Percentiles rank a stretch among this genome's conserved stretches.
phyloP scores from a whole-genome alignment of 1,140 invertebrate species.

The Euwallacea similis region DNA sequence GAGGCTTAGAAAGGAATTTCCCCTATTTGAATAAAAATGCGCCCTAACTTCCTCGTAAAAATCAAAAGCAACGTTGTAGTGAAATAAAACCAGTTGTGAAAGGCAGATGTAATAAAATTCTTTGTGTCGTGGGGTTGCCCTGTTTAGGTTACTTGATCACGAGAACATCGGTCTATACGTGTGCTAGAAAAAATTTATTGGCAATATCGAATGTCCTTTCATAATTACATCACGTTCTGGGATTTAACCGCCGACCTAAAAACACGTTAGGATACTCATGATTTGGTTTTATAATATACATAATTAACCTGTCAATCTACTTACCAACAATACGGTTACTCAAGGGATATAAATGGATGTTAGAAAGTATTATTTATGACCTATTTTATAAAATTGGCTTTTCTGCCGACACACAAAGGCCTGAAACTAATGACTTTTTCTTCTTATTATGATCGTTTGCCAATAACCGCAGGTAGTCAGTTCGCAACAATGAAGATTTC shows the following conservation, averaged over 20 bases:
- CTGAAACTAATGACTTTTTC: slow-evolving; percentile 9
- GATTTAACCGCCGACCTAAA: background rate
- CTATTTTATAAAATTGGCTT: slow-evolving; percentile 10
- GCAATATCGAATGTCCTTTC: too few species aligned
- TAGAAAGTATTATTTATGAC: slow-evolving; percentile 10
- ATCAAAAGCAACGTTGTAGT: too few species aligned
- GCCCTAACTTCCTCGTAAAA: too few species aligned
- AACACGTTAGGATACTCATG: too few species aligned
- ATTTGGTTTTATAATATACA: slow-evolving; percentile 1
- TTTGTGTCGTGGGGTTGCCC: too few species aligned
- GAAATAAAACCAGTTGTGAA: too few species aligned
- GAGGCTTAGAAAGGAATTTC: slow-evolving; percentile 14
- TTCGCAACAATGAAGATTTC: slow-evolving; percentile 15
- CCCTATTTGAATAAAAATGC: background rate
- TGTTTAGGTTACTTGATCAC: too few species aligned
- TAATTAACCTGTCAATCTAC: slow-evolving; percentile 14
- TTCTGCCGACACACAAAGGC: slow-evolving; percentile 5
- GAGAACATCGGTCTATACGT: too few species aligned
- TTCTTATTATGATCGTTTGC: slow-evolving; percentile 13
- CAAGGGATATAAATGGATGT: background rate
- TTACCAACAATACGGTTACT: slow-evolving; percentile 1
- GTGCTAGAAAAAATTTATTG: too few species aligned
- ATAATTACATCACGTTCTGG: background rate
- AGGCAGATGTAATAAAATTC: too few species aligned
- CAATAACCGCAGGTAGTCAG: slow-evolving; percentile 20